Conservation (phyloP, 2,113 vertebrate genomes). For the Nannobrachium achirus region DNA sequence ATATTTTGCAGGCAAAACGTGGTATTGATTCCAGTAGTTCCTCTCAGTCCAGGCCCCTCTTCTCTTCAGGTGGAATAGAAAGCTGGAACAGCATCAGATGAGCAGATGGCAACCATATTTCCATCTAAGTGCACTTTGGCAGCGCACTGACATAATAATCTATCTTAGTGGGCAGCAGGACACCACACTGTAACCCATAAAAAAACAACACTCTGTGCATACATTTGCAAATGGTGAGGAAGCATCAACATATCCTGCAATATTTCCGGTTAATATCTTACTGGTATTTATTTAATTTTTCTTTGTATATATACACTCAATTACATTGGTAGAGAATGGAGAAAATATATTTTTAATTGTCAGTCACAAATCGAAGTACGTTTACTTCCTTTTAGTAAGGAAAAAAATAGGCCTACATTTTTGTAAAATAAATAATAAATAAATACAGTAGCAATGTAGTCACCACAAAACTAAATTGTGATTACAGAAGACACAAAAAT, state of each 20-base stretch:
- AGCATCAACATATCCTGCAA: constrained; percentile 10
- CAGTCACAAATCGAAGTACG: not conserved
- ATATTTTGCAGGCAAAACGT: not conserved
- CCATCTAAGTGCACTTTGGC: constrained; percentile 39
- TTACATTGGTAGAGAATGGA: constrained; percentile 60
- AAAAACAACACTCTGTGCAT: not conserved
- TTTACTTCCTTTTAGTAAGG: no score
- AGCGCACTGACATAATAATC: constrained; percentile 44
- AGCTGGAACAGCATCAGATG: constrained; percentile 26
- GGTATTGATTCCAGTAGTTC: not conserved
- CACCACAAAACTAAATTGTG: constrained; percentile 58
- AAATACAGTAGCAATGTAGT: constrained; percentile 74
- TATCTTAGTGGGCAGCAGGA: constrained; percentile 21
- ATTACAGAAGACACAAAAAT: constrained; percentile 54
- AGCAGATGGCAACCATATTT: constrained; percentile 56
- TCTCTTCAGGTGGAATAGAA: constrained; percentile 34
- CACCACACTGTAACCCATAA: constrained; percentile 12
- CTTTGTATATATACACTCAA: not conserved
- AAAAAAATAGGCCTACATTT: constrained; percentile 71
- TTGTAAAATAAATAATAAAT: constrained; percentile 79
- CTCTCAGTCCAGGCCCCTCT: constrained; percentile 3
- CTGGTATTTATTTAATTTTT: not conserved
- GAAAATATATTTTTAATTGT: constrained; percentile 76
- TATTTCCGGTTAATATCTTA: constrained; percentile 15
- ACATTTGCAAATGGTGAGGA: not conserved